Percentiles rank a stretch among this genome's conserved stretches.
These are phyloP conservation scores for Anableps anableps DNA, from an alignment of 2,797 vertebrate species.

Conservation along the genomic window DNA sequence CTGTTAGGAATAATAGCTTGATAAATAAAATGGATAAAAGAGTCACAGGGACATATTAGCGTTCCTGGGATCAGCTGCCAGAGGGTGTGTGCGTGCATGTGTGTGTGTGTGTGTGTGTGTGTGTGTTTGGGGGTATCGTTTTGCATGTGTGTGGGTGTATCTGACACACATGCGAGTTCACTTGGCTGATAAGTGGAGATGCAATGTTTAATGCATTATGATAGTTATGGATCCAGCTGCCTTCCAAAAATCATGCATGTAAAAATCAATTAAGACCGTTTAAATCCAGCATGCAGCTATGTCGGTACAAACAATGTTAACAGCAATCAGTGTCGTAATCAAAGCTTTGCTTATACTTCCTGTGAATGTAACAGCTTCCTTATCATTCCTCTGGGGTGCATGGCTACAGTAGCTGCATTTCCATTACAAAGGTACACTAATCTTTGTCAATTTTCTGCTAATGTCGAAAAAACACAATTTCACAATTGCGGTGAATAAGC, in stretches of 20 bases:
- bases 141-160: conserved; percentile 23
- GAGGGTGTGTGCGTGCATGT: conserved; percentile 1
- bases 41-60: conserved; percentile 36
- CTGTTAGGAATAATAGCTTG: conserved; percentile 37
- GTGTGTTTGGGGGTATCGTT: conserved; percentile 7
- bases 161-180: neutral
- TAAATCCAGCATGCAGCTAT: conserved; percentile 14
- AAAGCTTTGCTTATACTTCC: conserved; percentile 23
- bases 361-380: conserved; percentile 3
- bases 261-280: conserved; percentile 26
- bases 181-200: conserved; percentile 31
- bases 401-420: conserved; percentile 7
- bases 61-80: conserved; percentile 6
- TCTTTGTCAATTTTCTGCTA: too few species aligned
- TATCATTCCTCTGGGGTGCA: neutral
- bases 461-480: too few species aligned
- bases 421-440: too few species aligned
- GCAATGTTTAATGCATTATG: conserved; percentile 34
- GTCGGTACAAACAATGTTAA: conserved; percentile 24
- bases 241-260: conserved; percentile 19
- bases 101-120: neutral
- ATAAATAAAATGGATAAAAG: conserved; percentile 34
- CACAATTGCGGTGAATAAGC: too few species aligned
- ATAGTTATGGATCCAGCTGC: conserved; percentile 51
- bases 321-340: conserved; percentile 41